Evolutionary conservation across 2,113 vertebrate genomes (phyloP).

Genomic region (Perognathus longimembris): DNA sequence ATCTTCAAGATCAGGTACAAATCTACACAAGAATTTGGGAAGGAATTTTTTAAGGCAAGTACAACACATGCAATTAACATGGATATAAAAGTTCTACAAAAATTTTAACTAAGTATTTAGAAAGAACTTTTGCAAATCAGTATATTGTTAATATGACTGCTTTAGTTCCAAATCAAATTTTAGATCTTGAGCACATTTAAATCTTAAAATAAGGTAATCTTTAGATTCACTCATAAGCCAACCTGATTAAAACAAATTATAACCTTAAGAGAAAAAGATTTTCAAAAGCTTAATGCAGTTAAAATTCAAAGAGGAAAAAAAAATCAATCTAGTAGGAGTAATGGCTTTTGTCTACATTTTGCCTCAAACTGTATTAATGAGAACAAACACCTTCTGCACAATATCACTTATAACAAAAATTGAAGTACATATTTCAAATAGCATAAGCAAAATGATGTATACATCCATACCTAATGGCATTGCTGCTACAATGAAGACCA

Average conservation of each 20-base stretch:
- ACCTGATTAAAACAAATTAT: conserved; percentile 32
- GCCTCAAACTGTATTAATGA: conserved; percentile 17
- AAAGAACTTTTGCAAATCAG: conserved; percentile 41
- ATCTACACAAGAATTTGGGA: conserved; percentile 86
- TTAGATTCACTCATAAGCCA: conserved; percentile 9
- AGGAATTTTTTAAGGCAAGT: conserved; percentile 30
- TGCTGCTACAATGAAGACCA: conserved; percentile 98
- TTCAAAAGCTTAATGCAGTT: not conserved
- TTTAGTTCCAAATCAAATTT: conserved; percentile 40
- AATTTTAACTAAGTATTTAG: conserved; percentile 11
- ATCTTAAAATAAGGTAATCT: not conserved
- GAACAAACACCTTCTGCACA: not conserved
- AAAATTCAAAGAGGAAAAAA: conserved; percentile 47
- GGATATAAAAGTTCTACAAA: not conserved
- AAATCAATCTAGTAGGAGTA: conserved; percentile 24
- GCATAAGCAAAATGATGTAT: conserved; percentile 45
- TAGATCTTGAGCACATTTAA: conserved; percentile 42
- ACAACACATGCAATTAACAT: not conserved
- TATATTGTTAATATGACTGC: conserved; percentile 9
- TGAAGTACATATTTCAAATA: conserved; percentile 31
- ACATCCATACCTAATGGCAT: conserved; percentile 94
- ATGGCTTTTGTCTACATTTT: conserved; percentile 25
- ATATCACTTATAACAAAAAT: not conserved
- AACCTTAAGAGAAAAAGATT: conserved; percentile 51
- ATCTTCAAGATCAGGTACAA: conserved; percentile 99